phyloP scores from a whole-genome alignment of 2,113 vertebrate genomes.

The Cyanoderma ruficeps region DNA sequence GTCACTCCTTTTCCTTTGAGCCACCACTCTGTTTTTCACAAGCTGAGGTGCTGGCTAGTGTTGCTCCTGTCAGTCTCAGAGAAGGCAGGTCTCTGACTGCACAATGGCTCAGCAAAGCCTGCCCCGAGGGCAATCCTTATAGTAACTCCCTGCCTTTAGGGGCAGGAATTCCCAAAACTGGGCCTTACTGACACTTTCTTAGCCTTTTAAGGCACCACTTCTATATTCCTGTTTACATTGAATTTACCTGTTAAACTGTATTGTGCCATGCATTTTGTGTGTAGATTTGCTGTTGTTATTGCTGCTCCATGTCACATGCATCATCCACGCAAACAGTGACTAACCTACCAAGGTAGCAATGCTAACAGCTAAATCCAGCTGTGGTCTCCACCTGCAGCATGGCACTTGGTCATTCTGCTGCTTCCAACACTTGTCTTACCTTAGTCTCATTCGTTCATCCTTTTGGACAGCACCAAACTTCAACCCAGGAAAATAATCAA shows the following conservation, averaged over 20 bases:
- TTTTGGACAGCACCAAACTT: not conserved
- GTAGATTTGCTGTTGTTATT: not conserved
- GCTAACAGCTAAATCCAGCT: not conserved
- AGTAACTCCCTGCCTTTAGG: not conserved
- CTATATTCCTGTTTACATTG: accelerated
- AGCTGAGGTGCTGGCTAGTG: not conserved
- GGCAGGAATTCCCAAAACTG: not conserved
- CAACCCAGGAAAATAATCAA: not conserved
- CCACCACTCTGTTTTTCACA: not conserved
- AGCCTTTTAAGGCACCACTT: not conserved
- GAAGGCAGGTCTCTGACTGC: not conserved
- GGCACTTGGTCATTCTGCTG: not conserved
- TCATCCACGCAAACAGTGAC: not conserved
- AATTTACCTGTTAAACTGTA: not conserved
- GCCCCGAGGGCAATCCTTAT: not conserved
- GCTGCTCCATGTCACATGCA: not conserved
- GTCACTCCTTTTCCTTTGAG: not conserved
- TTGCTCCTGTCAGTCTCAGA: not conserved
- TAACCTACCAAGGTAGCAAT: not conserved
- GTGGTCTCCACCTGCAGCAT: not conserved
- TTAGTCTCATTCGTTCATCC: not conserved
- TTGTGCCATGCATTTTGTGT: not conserved
- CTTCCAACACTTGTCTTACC: not conserved
- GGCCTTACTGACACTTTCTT: not conserved
- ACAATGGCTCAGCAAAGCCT: not conserved